Evolutionary conservation across 2,113 vertebrate species (phyloP).

Genomic region (Pao palembangensis): DNA sequence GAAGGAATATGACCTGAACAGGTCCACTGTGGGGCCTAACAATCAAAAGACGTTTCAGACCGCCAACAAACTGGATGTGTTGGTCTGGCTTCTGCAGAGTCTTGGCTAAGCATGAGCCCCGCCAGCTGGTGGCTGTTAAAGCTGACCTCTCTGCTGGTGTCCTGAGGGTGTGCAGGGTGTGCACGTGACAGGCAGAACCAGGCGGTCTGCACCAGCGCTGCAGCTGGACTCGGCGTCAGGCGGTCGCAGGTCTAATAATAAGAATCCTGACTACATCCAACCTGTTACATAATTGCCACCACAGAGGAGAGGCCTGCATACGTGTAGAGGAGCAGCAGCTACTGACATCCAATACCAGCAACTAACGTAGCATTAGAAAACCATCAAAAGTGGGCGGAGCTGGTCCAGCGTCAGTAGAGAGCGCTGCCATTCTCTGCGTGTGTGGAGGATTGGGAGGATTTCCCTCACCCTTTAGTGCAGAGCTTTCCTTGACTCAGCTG

Average conservation of each 20-base stretch:
- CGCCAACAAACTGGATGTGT: slow-evolving; percentile 1
- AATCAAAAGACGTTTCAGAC: too few species aligned
- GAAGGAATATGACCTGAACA: too few species aligned
- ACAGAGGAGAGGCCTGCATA: slow-evolving; percentile 26
- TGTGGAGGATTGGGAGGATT: too few species aligned
- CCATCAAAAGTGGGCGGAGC: too few species aligned
- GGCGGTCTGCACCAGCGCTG: slow-evolving; percentile 43
- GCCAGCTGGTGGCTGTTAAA: neutral
- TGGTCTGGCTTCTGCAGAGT: slow-evolving; percentile 4
- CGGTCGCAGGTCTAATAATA: slow-evolving; percentile 63
- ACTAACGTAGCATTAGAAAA: too few species aligned
- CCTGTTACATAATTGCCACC: slow-evolving; percentile 55
- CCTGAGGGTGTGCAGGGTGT: neutral
- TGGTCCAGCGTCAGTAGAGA: too few species aligned
- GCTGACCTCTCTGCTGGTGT: slow-evolving; percentile 34
- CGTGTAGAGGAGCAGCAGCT: slow-evolving; percentile 4
- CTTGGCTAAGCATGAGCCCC: slow-evolving; percentile 24
- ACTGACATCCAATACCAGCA: too few species aligned
- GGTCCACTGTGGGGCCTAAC: too few species aligned
- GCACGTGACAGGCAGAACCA: slow-evolving; percentile 13
- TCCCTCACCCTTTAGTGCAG: too few species aligned
- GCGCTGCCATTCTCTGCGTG: too few species aligned
- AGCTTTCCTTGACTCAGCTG: too few species aligned
- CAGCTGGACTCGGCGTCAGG: slow-evolving; percentile 50
- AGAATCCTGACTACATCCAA: slow-evolving; percentile 54